These are phyloP conservation scores for Phylloscopus trochiloides DNA, from an alignment of 2,113 vertebrate species.

Conservation along the genomic window DNA sequence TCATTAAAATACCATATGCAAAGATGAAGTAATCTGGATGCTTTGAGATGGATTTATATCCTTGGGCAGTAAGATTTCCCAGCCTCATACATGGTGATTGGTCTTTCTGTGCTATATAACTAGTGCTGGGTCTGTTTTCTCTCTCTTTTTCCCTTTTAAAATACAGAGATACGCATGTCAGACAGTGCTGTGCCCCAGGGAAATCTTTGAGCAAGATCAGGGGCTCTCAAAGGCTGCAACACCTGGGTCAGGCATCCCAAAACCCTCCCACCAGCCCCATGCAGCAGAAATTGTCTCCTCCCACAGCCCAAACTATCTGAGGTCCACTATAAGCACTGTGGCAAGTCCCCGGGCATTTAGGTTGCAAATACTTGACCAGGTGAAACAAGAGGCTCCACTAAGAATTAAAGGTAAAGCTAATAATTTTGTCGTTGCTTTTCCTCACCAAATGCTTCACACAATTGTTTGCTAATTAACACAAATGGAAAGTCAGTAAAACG, in stretches of 20 bases:
- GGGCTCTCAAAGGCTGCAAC: not conserved
- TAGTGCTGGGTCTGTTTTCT: not conserved
- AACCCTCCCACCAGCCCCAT: rapidly evolving
- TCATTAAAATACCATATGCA: not conserved
- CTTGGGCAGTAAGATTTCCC: not conserved
- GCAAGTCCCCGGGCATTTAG: not conserved
- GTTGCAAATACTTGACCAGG: not conserved
- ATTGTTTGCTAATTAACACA: not conserved
- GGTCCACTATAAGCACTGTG: not conserved
- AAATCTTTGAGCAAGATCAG: not conserved
- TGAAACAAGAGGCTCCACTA: not conserved
- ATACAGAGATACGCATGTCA: not conserved
- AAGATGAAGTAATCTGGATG: not conserved
- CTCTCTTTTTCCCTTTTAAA: not conserved
- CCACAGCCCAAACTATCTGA: not conserved
- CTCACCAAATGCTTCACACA: not conserved
- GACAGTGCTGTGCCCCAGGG: not conserved
- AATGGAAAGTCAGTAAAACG: not conserved
- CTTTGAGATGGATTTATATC: not conserved
- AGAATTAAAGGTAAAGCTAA: not conserved
- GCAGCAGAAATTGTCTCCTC: not conserved
- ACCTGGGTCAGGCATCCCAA: not conserved
- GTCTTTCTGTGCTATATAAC: not conserved
- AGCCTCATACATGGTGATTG: not conserved
- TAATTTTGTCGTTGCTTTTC: not conserved